These are phyloP conservation scores for Morus bassanus DNA, from an alignment of 2,797 vertebrate genomes.

Conservation along the genomic window DNA sequence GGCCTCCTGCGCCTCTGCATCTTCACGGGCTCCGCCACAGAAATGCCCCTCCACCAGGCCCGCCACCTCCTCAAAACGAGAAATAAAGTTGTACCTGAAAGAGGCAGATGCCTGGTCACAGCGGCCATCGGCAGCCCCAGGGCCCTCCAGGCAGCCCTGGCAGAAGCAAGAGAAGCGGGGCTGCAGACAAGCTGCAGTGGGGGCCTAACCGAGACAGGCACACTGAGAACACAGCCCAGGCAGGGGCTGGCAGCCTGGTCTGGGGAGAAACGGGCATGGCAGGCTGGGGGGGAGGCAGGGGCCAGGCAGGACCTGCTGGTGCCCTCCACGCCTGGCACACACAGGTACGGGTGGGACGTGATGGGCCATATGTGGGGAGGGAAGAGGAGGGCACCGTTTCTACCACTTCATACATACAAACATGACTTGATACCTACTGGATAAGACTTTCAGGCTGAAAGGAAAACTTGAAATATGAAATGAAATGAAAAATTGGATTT, in stretches of 20 bases:
- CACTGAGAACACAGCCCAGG: accelerated
- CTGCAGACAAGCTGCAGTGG: too few relatives aligned
- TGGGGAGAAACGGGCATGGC: neutral
- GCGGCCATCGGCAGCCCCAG: accelerated
- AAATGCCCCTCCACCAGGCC: neutral
- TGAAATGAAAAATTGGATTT: neutral
- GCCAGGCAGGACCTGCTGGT: neutral
- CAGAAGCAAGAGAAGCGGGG: neutral
- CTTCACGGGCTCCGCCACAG: neutral
- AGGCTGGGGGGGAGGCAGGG: neutral
- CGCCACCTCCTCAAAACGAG: neutral
- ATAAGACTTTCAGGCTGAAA: neutral
- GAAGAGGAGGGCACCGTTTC: accelerated
- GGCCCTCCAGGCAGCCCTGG: neutral
- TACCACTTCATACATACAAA: neutral
- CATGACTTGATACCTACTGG: neutral
- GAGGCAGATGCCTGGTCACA: neutral
- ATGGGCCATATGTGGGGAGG: accelerated
- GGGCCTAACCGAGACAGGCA: neutral
- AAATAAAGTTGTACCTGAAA: neutral
- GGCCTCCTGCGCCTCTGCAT: accelerated
- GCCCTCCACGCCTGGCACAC: neutral
- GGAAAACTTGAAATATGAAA: neutral
- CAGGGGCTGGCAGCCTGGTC: neutral
- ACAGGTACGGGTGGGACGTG: neutral